These are phyloP conservation scores for Drosophila tanythrix DNA, from an alignment of 2,888 invertebrate genomes.

Conservation along the genomic window DNA sequence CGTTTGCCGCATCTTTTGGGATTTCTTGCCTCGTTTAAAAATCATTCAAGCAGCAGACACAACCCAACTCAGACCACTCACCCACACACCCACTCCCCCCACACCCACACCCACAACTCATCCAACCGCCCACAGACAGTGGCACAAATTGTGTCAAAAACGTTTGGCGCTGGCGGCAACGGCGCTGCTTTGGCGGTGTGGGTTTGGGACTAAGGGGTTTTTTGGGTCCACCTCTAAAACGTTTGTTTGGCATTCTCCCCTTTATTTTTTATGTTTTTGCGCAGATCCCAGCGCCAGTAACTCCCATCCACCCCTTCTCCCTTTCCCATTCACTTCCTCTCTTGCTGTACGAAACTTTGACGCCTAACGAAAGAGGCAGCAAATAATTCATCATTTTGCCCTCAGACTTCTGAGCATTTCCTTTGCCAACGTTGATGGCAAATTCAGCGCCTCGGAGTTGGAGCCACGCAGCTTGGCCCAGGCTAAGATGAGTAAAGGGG, in stretches of 20 bases:
- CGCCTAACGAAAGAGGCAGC: constrained; percentile 81
- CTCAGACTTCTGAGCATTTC: constrained; percentile 72
- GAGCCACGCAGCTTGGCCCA: constrained; percentile 57
- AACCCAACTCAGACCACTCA: constrained; percentile 56
- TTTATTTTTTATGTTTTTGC: constrained; percentile 80
- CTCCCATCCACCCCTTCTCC: neutral
- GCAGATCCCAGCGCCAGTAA: constrained; percentile 40
- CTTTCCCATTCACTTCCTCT: neutral
- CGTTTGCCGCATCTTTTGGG: constrained; percentile 81
- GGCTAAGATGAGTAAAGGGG: constrained; percentile 26
- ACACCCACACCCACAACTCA: neutral
- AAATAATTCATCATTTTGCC: constrained; percentile 81
- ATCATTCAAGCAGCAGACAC: constrained; percentile 83
- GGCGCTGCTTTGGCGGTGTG: constrained; percentile 15
- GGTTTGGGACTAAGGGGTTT: constrained; percentile 2
- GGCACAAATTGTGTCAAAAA: constrained; percentile 80
- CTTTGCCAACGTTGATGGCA: constrained; percentile 61
- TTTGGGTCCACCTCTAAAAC: constrained; percentile 56
- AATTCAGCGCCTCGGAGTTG: constrained; percentile 53
- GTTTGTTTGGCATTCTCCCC: constrained; percentile 71
- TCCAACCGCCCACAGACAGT: constrained; percentile 63
- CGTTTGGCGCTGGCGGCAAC: constrained; percentile 58
- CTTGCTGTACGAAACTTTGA: constrained; percentile 63
- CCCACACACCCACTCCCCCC: constrained; percentile 10
- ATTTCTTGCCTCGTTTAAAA: constrained; percentile 83